phyloP scores from a whole-genome alignment of 2,888 invertebrate genomes.

The Chloroclystis v-ata region DNA sequence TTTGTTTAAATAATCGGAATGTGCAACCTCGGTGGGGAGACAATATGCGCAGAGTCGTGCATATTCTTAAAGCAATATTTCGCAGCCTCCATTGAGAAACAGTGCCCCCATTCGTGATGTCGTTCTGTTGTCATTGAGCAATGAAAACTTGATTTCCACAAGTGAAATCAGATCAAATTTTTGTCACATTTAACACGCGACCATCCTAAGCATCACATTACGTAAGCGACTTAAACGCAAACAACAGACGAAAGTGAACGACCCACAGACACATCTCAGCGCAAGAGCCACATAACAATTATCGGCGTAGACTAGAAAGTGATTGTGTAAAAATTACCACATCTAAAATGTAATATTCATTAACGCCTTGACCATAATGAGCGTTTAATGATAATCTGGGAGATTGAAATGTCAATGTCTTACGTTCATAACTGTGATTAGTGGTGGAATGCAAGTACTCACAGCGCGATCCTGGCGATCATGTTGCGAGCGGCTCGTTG shows the following conservation, averaged over 20 bases:
- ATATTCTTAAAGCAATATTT: constrained; percentile 73
- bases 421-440: constrained; percentile 7
- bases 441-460: constrained; percentile 41
- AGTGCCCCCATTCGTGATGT: constrained; percentile 73
- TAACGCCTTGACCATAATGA: constrained; percentile 25
- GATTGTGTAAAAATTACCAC: constrained; percentile 39
- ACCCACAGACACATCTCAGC: constrained; percentile 42
- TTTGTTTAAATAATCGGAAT: background rate
- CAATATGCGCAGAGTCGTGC: constrained; percentile 65
- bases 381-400: constrained; percentile 14
- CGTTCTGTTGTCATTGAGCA: constrained; percentile 63
- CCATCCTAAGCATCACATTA: constrained; percentile 35
- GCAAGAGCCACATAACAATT: constrained; percentile 40
- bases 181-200: constrained; percentile 43
- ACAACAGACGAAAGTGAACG: constrained; percentile 55
- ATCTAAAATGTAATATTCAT: constrained; percentile 28
- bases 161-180: constrained; percentile 62
- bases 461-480: constrained; percentile 66
- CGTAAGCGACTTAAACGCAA: constrained; percentile 41
- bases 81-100: constrained; percentile 74
- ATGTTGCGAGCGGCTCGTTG: constrained; percentile 44
- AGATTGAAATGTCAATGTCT: constrained; percentile 15
- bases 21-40: constrained; percentile 32
- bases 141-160: constrained; percentile 72
- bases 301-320: constrained; percentile 56